Evolutionary conservation across 2,113 vertebrate species (phyloP).

Genomic region (Collichthys lucidus): DNA sequence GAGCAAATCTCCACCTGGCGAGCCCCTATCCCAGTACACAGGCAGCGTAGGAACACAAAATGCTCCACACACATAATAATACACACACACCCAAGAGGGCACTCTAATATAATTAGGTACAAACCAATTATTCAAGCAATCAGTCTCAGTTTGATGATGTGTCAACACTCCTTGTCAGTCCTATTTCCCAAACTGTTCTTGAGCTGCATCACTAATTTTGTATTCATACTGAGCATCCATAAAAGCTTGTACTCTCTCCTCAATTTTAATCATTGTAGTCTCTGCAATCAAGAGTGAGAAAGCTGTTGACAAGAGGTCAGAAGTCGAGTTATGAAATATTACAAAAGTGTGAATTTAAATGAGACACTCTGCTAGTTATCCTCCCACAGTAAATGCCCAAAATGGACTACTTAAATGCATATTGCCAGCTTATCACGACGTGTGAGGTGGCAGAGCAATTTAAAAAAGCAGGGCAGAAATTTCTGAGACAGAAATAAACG

Average conservation of each 20-base stretch:
- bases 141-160: conserved; percentile 81
- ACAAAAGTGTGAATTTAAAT: conserved; percentile 66
- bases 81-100: conserved; percentile 70
- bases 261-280: conserved; percentile 63
- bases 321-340: conserved; percentile 67
- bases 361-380: conserved; percentile 57
- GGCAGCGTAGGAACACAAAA: conserved; percentile 37
- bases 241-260: conserved; percentile 59
- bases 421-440: conserved; percentile 18
- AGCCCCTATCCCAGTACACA: conserved; percentile 39
- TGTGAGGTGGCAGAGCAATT: conserved; percentile 52
- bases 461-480: conserved; percentile 38
- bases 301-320: conserved; percentile 71
- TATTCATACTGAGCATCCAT: conserved; percentile 63
- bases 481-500: conserved; percentile 38
- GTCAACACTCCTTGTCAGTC: conserved; percentile 78
- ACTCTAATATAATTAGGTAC: conserved; percentile 80
- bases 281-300: conserved; percentile 47
- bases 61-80: conserved; percentile 66
- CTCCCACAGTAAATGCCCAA: conserved; percentile 55
- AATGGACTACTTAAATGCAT: conserved; percentile 62
- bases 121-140: conserved; percentile 83
- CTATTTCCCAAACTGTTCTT: conserved; percentile 74
- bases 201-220: conserved; percentile 72
- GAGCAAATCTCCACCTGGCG: conserved; percentile 43